Percentiles rank a stretch among this genome's conserved stretches.
Conservation (phyloP, 1,140 invertebrate genomes). For the Neodiprion pinetum region DNA sequence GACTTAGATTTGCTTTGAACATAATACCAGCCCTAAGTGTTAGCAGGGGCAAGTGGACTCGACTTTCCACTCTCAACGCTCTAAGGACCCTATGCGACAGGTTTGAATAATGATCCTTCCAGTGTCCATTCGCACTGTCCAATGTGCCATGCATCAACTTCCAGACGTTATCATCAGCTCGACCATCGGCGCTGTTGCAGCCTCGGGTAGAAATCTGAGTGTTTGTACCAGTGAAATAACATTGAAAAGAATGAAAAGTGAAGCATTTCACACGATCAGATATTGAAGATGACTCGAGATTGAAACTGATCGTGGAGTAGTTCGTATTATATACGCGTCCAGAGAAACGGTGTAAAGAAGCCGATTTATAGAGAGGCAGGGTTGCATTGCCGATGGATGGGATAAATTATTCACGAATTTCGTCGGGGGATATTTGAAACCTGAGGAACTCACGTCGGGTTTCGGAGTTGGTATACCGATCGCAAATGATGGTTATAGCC, state of each 20-base stretch:
- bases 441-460: not conserved
- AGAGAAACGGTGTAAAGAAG: not conserved
- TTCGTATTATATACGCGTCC: too few relatives aligned
- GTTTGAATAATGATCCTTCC: not conserved
- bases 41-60: too few relatives aligned
- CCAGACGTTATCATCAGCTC: not conserved
- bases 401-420: conserved; percentile 34
- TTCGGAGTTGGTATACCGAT: not conserved
- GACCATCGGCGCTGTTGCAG: too few relatives aligned
- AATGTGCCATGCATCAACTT: not conserved
- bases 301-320: too few relatives aligned
- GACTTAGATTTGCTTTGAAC: too few relatives aligned
- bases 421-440: not conserved
- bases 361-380: not conserved
- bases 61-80: not conserved
- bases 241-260: not conserved
- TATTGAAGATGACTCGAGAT: too few relatives aligned
- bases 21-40: too few relatives aligned
- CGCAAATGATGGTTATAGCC: not conserved
- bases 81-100: conserved; percentile 1
- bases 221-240: not conserved
- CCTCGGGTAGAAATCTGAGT: not conserved
- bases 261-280: too few relatives aligned
- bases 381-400: too few relatives aligned
- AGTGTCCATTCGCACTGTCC: not conserved